These are phyloP conservation scores for Centropristis striata DNA, from an alignment of 2,113 vertebrate species.

Conservation along the genomic window DNA sequence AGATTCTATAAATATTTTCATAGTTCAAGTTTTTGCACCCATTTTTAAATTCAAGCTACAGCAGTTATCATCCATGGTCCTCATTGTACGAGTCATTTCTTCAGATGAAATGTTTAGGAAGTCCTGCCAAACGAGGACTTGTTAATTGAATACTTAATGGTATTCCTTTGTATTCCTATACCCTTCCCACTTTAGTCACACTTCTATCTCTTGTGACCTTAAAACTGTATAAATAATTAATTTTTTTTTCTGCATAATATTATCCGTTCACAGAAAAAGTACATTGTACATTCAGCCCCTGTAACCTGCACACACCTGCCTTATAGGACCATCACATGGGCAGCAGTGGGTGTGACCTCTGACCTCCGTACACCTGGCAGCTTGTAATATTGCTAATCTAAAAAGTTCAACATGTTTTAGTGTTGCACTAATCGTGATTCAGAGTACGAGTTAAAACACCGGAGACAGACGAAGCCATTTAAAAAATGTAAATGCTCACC, in stretches of 20 bases:
- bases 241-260: background rate
- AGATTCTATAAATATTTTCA: no score
- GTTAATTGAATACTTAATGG: background rate
- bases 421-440: constrained; percentile 33
- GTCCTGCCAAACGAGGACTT: no score
- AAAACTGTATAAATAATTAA: background rate
- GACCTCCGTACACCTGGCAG: constrained; percentile 36
- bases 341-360: constrained; percentile 33
- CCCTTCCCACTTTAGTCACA: background rate
- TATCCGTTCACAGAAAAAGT: background rate
- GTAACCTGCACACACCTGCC: background rate
- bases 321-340: constrained; percentile 8
- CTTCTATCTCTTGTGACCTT: background rate
- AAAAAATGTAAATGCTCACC: constrained; percentile 62
- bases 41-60: no score
- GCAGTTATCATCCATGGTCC: no score
- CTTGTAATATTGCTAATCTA: constrained; percentile 36
- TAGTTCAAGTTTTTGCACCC: no score
- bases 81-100: no score
- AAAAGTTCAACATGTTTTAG: constrained; percentile 52
- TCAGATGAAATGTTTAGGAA: no score
- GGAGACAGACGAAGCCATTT: constrained; percentile 57
- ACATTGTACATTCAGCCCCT: background rate
- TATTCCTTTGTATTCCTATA: no score
- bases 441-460: constrained; percentile 42